phyloP scores from a whole-genome alignment of 2,888 invertebrate genomes.

The Oxyscelio sp. region DNA sequence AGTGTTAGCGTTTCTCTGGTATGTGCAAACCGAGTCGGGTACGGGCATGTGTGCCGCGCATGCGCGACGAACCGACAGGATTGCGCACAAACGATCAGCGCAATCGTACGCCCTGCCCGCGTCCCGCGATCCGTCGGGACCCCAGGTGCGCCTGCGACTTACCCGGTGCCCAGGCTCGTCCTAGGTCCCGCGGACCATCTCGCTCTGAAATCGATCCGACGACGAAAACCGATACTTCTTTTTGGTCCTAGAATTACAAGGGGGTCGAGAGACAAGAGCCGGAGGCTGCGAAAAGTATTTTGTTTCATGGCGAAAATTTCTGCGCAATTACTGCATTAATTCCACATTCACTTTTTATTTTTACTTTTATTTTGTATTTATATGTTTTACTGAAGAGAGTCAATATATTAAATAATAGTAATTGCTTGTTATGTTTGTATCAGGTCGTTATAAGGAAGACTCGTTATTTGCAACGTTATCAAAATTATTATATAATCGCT shows the following conservation, averaged over 20 bases:
- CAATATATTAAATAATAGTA: no score
- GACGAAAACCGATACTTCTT: slow-evolving; percentile 64
- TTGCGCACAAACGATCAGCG: slow-evolving; percentile 78
- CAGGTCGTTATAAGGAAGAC: no score
- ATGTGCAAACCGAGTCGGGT: not conserved
- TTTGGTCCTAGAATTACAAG: slow-evolving; percentile 48
- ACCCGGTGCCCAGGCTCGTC: slow-evolving; percentile 60
- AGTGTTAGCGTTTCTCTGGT: slow-evolving; percentile 76
- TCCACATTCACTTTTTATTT: no score
- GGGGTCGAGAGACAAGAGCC: not conserved
- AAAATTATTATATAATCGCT: no score
- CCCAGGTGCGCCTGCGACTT: slow-evolving; percentile 78
- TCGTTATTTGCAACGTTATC: no score
- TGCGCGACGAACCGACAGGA: slow-evolving; percentile 72
- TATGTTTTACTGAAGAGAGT: no score
- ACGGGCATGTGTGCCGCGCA: slow-evolving; percentile 65
- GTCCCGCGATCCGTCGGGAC: slow-evolving; percentile 65
- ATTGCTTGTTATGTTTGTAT: no score
- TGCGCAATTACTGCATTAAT: no score
- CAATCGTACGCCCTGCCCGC: slow-evolving; percentile 56
- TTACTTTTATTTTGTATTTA: no score
- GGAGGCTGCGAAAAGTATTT: slow-evolving; percentile 10
- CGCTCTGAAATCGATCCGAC: slow-evolving; percentile 61
- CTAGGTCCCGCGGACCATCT: slow-evolving; percentile 33
- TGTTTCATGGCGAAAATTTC: not conserved